Conservation (phyloP, 2,797 vertebrate genomes). For the Pitangus sulphuratus region DNA sequence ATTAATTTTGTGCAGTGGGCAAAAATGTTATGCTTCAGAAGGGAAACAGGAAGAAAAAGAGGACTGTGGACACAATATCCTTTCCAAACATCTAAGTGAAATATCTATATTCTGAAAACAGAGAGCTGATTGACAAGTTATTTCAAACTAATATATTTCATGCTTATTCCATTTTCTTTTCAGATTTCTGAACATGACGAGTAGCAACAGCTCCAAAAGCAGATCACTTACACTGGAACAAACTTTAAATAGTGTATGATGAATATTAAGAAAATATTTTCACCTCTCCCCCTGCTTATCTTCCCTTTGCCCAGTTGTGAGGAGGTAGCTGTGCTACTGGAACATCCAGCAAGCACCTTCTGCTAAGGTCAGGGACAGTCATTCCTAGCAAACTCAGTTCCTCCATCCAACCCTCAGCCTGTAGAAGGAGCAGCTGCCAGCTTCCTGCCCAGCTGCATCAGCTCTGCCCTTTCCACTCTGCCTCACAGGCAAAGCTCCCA, state of each 20-base stretch:
- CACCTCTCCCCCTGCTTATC: not conserved
- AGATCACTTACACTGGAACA: not conserved
- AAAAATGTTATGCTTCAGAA: not conserved
- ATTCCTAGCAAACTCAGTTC: not conserved
- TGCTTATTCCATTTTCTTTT: not conserved
- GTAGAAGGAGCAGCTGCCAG: not conserved
- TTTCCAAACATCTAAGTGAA: not conserved
- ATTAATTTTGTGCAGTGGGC: not conserved
- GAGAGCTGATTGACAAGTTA: not conserved
- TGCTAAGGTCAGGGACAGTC: not conserved
- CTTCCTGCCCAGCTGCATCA: not conserved
- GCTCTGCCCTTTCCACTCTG: not conserved
- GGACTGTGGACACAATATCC: not conserved
- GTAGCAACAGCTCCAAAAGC: not conserved
- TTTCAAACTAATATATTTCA: not conserved
- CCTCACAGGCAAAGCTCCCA: not conserved
- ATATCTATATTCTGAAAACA: not conserved
- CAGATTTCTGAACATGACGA: not conserved
- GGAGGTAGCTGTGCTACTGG: not conserved
- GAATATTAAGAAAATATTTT: not conserved
- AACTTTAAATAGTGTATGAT: not conserved
- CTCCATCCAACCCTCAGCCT: not conserved
- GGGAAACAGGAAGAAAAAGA: not conserved
- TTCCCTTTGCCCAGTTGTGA: not conserved
- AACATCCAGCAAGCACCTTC: not conserved